Conservation (phyloP, 2,797 vertebrate species). For the Phataginus tetradactyla region DNA sequence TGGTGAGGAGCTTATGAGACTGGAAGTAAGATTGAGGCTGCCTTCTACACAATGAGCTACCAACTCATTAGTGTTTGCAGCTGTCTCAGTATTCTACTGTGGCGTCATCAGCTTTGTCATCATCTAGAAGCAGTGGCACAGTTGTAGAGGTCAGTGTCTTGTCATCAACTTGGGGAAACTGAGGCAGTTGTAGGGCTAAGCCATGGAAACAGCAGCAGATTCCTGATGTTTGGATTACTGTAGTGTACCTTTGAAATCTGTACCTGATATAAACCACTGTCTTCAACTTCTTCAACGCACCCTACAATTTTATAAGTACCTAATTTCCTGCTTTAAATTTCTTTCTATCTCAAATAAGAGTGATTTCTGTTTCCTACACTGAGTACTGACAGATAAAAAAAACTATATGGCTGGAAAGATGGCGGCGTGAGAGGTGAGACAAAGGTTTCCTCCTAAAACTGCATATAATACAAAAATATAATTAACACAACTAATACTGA, state of each 20-base stretch:
- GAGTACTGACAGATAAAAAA: neutral
- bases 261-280: neutral
- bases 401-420: neutral
- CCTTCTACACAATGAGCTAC: neutral
- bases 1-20: neutral
- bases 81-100: neutral
- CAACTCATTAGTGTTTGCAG: neutral
- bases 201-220: neutral
- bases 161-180: neutral
- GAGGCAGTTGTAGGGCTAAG: neutral
- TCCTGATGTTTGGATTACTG: neutral
- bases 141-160: neutral
- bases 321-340: neutral
- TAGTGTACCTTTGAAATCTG: neutral
- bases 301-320: slow-evolving; percentile 48
- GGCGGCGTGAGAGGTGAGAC: too few species aligned
- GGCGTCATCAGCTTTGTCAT: neutral
- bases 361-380: neutral
- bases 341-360: neutral
- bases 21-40: neutral
- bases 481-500: too few species aligned
- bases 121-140: neutral
- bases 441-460: too few species aligned
- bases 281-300: neutral
- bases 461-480: too few species aligned